Conservation (phyloP, 2,113 vertebrate genomes). For the Aptenodytes forsteri region DNA sequence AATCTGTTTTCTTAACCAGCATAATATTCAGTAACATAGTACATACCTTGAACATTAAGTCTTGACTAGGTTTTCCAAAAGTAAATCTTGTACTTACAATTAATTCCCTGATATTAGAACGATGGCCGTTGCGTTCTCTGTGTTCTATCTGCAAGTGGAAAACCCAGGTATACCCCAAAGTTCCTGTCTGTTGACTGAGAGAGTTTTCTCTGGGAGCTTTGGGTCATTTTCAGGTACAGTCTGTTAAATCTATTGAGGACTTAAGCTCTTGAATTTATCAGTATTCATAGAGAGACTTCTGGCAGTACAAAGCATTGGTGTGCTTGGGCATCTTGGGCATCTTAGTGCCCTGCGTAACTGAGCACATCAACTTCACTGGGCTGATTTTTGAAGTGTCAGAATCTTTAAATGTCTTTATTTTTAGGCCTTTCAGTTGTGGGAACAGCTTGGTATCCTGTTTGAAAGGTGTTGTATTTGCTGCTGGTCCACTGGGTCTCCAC, state of each 20-base stretch:
- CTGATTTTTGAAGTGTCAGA: background rate
- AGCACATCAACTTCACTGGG: background rate
- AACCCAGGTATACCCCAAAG: background rate
- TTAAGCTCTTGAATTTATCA: background rate
- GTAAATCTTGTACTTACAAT: background rate
- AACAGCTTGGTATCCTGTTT: background rate
- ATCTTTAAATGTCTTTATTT: background rate
- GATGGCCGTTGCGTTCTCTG: background rate
- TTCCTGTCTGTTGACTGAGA: background rate
- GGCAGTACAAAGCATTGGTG: background rate
- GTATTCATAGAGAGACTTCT: background rate
- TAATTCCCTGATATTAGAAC: background rate
- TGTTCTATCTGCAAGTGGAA: background rate
- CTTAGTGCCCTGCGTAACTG: background rate
- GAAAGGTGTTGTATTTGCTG: background rate
- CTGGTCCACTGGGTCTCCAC: background rate
- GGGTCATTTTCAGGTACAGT: background rate
- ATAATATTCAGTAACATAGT: background rate
- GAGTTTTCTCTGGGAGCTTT: background rate
- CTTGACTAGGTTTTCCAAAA: background rate
- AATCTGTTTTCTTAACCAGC: constrained; percentile 2
- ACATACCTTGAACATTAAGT: background rate
- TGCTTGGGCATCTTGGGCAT: background rate
- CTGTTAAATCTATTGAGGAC: background rate
- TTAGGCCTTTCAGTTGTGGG: background rate